phyloP scores from a whole-genome alignment of 2,113 vertebrate species.

The Todiramphus chloris region DNA sequence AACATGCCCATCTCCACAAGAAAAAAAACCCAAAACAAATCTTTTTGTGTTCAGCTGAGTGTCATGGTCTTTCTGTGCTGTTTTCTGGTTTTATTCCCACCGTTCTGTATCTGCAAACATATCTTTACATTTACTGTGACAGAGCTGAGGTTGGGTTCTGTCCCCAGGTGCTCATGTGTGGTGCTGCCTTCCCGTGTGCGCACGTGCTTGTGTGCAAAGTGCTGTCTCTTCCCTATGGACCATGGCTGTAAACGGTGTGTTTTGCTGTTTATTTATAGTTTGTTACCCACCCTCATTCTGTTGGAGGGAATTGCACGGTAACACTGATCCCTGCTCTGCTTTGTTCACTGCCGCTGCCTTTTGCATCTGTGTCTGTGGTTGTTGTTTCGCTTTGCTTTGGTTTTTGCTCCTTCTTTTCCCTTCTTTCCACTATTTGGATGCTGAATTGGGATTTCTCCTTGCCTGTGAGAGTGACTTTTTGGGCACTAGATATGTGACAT shows the following conservation, averaged over 20 bases:
- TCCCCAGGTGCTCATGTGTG: not conserved
- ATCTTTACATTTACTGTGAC: not conserved
- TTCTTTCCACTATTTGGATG: not conserved
- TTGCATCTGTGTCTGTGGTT: not conserved
- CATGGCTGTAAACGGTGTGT: fast-evolving
- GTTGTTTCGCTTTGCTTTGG: not conserved
- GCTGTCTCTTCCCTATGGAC: not conserved
- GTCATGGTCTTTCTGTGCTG: not conserved
- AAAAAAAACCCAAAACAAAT: not conserved
- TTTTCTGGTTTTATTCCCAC: not conserved
- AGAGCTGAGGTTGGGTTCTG: not conserved
- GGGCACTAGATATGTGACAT: not conserved
- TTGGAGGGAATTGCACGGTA: not conserved
- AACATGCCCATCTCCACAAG: not conserved
- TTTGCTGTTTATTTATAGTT: not conserved
- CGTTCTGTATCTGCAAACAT: not conserved
- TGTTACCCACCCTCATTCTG: not conserved
- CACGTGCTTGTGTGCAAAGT: fast-evolving
- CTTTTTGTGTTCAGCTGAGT: not conserved
- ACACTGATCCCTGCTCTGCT: not conserved
- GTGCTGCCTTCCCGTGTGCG: not conserved
- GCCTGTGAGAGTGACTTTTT: not conserved
- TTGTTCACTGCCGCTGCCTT: not conserved
- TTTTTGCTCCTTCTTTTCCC: not conserved
- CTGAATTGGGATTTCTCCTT: not conserved